These are phyloP conservation scores for Formica aserva DNA, from an alignment of 2,888 invertebrate species.

Conservation along the genomic window DNA sequence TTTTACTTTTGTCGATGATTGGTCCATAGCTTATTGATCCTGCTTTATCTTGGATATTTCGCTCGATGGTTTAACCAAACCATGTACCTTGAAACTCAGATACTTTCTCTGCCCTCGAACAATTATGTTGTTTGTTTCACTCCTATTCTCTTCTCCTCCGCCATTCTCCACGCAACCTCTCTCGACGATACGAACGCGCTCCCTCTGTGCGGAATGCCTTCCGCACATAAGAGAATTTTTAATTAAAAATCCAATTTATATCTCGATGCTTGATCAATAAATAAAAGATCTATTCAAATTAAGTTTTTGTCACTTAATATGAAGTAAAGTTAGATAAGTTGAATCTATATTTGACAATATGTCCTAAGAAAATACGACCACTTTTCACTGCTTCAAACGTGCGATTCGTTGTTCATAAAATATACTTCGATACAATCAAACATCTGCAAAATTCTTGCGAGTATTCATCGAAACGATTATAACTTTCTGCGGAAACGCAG, in stretches of 20 bases:
- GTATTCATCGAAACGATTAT: background rate
- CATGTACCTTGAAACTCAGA: constrained; percentile 56
- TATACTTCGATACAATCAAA: background rate
- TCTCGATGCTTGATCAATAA: background rate
- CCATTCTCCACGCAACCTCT: constrained; percentile 1
- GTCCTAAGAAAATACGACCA: background rate
- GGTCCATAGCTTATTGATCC: background rate
- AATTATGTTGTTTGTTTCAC: constrained; percentile 70
- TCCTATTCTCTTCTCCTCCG: constrained; percentile 54
- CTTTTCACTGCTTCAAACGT: background rate
- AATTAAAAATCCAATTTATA: background rate
- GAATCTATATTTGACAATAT: background rate
- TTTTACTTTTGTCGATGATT: background rate
- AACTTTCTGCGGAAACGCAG: background rate
- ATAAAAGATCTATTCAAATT: background rate
- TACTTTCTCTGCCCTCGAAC: constrained; percentile 73
- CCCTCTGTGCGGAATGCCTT: background rate
- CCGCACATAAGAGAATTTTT: background rate
- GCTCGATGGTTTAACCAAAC: background rate
- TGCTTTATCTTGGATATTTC: constrained; percentile 1
- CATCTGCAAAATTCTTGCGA: background rate
- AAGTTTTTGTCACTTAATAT: background rate
- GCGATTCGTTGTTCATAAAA: background rate
- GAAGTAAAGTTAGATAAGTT: background rate
- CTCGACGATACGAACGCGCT: background rate